These are phyloP conservation scores for Meandrina meandrites DNA, from an alignment of 92 coral and sea anemone species.

Conservation along the genomic window DNA sequence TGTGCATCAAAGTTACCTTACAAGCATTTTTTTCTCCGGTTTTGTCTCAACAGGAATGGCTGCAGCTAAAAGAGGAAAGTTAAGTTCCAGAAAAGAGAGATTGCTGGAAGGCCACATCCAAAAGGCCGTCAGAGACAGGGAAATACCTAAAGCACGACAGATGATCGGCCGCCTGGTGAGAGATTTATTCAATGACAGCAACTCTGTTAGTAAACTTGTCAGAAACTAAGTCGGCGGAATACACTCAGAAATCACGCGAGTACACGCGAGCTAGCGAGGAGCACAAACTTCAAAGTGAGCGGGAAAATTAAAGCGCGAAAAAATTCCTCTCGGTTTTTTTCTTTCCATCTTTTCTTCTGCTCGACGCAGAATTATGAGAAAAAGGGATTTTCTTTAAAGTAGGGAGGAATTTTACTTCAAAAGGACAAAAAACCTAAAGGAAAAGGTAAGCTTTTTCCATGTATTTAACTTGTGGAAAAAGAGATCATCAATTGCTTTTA, in stretches of 20 bases:
- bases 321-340: not conserved
- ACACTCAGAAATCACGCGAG: not conserved
- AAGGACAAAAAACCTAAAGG: not conserved
- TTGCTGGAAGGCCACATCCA: not conserved
- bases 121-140: conserved; percentile 18
- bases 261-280: not conserved
- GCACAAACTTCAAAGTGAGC: not conserved
- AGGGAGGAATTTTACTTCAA: not conserved
- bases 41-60: conserved; percentile 44
- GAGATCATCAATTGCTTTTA: too few relatives aligned
- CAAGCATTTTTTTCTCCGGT: too few relatives aligned
- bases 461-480: too few relatives aligned
- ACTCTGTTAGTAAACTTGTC: not conserved
- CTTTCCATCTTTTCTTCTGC: not conserved
- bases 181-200: not conserved
- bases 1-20: too few relatives aligned
- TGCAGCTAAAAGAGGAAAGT: conserved; percentile 26
- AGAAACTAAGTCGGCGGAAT: not conserved
- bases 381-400: not conserved
- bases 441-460: not conserved
- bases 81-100: not conserved
- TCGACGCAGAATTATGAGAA: not conserved
- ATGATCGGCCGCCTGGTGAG: conserved; percentile 20
- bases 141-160: conserved; percentile 37
- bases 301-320: not conserved